These are phyloP conservation scores for Pampusana beccarii DNA, from an alignment of 2,113 vertebrate species.

Conservation along the genomic window DNA sequence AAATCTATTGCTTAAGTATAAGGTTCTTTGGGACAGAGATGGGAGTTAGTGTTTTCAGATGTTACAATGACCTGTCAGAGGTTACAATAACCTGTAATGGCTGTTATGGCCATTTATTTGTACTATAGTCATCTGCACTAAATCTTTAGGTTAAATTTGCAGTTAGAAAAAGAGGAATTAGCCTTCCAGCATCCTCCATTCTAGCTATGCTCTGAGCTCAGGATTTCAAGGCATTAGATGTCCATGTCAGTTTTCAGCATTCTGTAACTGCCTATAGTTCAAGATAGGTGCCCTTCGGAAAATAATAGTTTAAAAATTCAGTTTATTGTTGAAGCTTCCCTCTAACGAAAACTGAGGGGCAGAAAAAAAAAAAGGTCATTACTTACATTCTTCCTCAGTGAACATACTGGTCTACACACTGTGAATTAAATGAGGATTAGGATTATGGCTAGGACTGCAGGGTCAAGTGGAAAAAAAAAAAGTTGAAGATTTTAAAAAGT, in stretches of 20 bases:
- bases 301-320: background rate
- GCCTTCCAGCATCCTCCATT: background rate
- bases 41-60: background rate
- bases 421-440: background rate
- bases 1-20: background rate
- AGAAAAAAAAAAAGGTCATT: background rate
- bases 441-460: background rate
- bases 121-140: background rate
- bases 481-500: too few relatives aligned
- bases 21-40: background rate
- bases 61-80: background rate
- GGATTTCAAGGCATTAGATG: background rate
- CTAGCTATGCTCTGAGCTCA: background rate
- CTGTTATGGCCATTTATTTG: too few relatives aligned
- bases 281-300: background rate
- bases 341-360: background rate
- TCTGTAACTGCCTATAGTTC: background rate
- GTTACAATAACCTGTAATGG: background rate
- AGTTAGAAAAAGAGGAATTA: background rate
- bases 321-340: background rate
- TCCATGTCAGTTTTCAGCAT: background rate
- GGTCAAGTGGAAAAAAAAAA: background rate
- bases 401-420: background rate
- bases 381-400: background rate
- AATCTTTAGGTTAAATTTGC: background rate